phyloP scores from a whole-genome alignment of 2,113 vertebrate species.

The Noturus placidus region DNA sequence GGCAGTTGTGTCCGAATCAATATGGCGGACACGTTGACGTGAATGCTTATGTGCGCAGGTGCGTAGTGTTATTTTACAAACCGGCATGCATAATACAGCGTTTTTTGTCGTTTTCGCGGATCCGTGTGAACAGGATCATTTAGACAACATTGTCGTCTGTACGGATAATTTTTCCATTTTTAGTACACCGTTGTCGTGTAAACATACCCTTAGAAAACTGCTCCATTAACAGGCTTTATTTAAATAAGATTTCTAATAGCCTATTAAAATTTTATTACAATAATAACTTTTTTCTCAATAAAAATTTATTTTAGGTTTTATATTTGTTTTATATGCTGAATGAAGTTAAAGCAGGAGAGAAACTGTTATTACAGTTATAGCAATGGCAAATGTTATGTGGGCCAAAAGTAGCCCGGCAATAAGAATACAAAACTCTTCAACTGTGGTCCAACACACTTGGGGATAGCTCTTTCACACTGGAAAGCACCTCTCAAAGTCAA shows the following conservation, averaged over 20 bases:
- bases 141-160: too few species aligned
- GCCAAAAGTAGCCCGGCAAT: neutral
- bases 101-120: too few species aligned
- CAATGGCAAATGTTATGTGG: neutral
- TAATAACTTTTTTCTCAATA: neutral
- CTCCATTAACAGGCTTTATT: neutral
- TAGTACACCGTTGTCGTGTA: too few species aligned
- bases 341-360: neutral
- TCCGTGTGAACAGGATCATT: too few species aligned
- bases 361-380: neutral
- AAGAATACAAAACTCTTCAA: neutral
- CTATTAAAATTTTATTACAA: neutral
- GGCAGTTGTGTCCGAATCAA: too few species aligned
- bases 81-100: too few species aligned
- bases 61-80: too few species aligned
- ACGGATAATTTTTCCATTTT: too few species aligned
- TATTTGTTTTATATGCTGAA: neutral
- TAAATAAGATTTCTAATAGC: neutral
- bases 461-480: neutral
- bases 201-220: neutral
- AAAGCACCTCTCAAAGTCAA: neutral
- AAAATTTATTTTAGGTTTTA: neutral
- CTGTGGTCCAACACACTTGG: neutral
- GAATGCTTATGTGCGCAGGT: too few species aligned
- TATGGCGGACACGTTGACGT: too few species aligned